Base-by-base conservation (phyloP, 1,140 invertebrate genomes). In the Amphibalanus amphitrite region DNA sequence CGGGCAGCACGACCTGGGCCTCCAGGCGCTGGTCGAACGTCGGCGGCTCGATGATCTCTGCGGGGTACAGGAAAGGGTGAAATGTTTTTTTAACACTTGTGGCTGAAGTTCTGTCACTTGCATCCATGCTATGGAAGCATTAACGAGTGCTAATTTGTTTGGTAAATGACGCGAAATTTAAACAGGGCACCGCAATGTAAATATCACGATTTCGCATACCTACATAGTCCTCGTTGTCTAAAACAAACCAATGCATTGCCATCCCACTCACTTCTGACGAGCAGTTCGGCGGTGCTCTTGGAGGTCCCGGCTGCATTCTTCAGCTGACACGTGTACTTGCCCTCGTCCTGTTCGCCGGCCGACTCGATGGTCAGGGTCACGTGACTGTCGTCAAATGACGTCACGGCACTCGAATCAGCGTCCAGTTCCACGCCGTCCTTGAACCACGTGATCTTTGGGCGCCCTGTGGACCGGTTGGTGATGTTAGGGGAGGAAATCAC, bases 21-120 rank as follows among this genome's bases (percentile, higher is more conserved):
- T 90, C 88, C n/a, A 93, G 82, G 72, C 90, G 84, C 77, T 87
- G 84, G 13, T 89, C 87, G 79, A 93, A 90, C 64, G 91, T 89
- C 17, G 91, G 90, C 28, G 90, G 89, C 76, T 89, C 69, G 87
- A 85, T 72, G 40, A 85, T 88, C 82, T 90, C 88, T 90, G 76
- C 47, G 17, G 13, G 20, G 33, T 6, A 38, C n/a, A n/a, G n/a
- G n/a, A n/a, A n/a, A n/a, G n/a, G n/a, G n/a, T n/a, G n/a, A n/a
- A n/a, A n/a, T n/a, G n/a, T n/a, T n/a, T n/a, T n/a, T n/a, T n/a
- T n/a, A n/a, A n/a, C n/a, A n/a, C n/a, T n/a, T n/a, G n/a, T n/a
- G n/a, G n/a, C n/a, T n/a, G n/a, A n/a, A n/a, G n/a, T n/a, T n/a
- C n/a, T n/a, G n/a, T n/a, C n/a, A n/a, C n/a, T n/a, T n/a, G n/a